Conservation (phyloP, 2,113 vertebrate genomes). For the Vireo altiloquus region DNA sequence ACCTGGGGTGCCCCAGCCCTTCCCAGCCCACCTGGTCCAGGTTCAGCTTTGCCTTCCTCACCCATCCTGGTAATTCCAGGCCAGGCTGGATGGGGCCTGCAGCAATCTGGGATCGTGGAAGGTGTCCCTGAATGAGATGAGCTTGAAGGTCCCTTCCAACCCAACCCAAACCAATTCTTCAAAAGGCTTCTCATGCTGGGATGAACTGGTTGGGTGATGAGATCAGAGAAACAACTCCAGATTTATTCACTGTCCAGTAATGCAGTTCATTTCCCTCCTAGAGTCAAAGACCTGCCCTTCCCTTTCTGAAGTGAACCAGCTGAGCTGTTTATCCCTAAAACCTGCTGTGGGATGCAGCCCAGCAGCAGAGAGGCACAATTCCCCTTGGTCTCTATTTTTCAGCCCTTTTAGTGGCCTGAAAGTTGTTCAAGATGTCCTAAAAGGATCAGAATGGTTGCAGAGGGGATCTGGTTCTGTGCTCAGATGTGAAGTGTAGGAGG, state of each 20-base stretch:
- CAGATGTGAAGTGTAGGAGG: not conserved
- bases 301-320: not conserved
- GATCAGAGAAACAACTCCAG: not conserved
- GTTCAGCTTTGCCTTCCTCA: not conserved
- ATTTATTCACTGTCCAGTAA: not conserved
- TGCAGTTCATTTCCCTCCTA: not conserved
- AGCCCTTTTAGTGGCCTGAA: not conserved
- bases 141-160: not conserved
- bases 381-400: not conserved
- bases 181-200: not conserved
- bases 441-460: not conserved
- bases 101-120: not conserved
- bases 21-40: not conserved
- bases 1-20: not conserved
- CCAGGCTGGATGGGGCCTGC: not conserved
- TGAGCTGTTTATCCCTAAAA: not conserved
- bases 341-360: not conserved
- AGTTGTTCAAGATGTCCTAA: not conserved
- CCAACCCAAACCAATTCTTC: not conserved
- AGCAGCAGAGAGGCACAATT: not conserved
- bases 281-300: not conserved
- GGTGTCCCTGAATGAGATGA: not conserved
- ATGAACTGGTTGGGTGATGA: not conserved
- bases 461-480: accelerated
- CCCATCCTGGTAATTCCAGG: not conserved